Percentiles rank a stretch among this genome's conserved stretches.
Evolutionary conservation across 1,140 invertebrate species (phyloP).

Genomic region (Pararge aegeria): DNA sequence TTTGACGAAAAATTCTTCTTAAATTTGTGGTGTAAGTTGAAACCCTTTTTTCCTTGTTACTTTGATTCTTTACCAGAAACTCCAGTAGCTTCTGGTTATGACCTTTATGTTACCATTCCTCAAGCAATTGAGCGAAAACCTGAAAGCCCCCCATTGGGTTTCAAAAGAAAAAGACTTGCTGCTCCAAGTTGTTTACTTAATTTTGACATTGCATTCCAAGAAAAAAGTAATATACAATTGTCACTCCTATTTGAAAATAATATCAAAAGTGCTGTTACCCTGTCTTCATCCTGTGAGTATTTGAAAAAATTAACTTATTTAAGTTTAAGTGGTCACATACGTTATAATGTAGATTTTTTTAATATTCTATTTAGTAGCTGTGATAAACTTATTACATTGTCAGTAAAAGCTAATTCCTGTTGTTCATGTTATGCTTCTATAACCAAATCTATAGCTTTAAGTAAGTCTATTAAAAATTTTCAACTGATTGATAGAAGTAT

Average conservation of each 20-base stretch:
- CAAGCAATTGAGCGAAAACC: not conserved
- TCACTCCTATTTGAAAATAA: slow-evolving; percentile 35
- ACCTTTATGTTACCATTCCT: slow-evolving; percentile 34
- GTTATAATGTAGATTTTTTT: slow-evolving; percentile 50
- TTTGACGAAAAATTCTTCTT: slow-evolving; percentile 53
- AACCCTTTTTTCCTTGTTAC: slow-evolving; percentile 28
- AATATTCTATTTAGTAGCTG: slow-evolving; percentile 48
- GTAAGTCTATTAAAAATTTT: slow-evolving; percentile 4
- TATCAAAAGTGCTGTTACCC: slow-evolving; percentile 27
- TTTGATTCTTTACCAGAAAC: slow-evolving; percentile 8
- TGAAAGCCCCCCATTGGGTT: slow-evolving; percentile 6
- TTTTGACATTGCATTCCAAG: slow-evolving; percentile 41
- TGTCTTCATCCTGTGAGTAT: slow-evolving; percentile 36
- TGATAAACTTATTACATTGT: slow-evolving; percentile 46
- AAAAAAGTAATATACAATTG: slow-evolving; percentile 38
- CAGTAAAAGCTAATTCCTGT: slow-evolving; percentile 32
- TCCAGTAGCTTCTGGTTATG: slow-evolving; percentile 18
- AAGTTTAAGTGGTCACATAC: slow-evolving; percentile 41
- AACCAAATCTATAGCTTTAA: slow-evolving; percentile 33
- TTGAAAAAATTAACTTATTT: slow-evolving; percentile 54
- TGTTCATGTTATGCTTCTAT: slow-evolving; percentile 32
- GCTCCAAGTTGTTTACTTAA: slow-evolving; percentile 31
- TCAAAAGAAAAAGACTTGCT: slow-evolving; percentile 41
- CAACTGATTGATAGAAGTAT: slow-evolving; percentile 21
- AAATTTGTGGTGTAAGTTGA: slow-evolving; percentile 31